Conservation (phyloP, 2,888 invertebrate genomes). For the Lymantria monacha region DNA sequence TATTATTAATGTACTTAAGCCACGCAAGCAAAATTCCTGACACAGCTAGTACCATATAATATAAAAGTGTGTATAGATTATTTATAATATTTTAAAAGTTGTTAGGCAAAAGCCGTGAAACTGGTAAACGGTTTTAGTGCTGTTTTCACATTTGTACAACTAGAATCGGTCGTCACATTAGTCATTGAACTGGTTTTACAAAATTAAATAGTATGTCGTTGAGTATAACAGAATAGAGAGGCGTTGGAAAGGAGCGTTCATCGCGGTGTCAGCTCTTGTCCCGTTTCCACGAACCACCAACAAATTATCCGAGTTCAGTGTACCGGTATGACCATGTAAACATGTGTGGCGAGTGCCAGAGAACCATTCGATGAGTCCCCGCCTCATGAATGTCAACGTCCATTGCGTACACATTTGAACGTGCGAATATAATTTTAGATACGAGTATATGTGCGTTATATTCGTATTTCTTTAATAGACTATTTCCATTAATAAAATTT, state of each 20-base stretch:
- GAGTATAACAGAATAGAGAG: constrained; percentile 31
- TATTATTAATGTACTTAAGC: too few relatives aligned
- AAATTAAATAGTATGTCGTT: constrained; percentile 31
- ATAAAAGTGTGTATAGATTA: too few relatives aligned
- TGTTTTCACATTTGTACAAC: too few relatives aligned
- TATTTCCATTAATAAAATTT: too few relatives aligned
- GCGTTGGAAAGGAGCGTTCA: constrained; percentile 40
- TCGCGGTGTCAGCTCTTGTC: constrained; percentile 42
- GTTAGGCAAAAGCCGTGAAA: too few relatives aligned
- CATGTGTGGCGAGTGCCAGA: constrained; percentile 41
- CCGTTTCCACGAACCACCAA: constrained; percentile 64
- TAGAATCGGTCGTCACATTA: constrained; percentile 23
- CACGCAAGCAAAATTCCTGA: too few relatives aligned
- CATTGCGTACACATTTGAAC: constrained; percentile 13
- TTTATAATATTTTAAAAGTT: too few relatives aligned
- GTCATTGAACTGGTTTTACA: constrained; percentile 43
- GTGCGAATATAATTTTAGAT: neutral
- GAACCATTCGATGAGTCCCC: constrained; percentile 22
- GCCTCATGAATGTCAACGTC: constrained; percentile 24
- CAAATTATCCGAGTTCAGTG: constrained; percentile 71
- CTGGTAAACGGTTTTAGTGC: too few relatives aligned
- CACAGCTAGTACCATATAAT: too few relatives aligned
- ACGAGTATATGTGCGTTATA: neutral
- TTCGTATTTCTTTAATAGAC: neutral
- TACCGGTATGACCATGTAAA: constrained; percentile 54